Percentiles rank a stretch among this genome's conserved stretches.
These are phyloP conservation scores for Tragulus kanchil DNA, from an alignment of 2,113 vertebrate genomes.

Conservation along the genomic window DNA sequence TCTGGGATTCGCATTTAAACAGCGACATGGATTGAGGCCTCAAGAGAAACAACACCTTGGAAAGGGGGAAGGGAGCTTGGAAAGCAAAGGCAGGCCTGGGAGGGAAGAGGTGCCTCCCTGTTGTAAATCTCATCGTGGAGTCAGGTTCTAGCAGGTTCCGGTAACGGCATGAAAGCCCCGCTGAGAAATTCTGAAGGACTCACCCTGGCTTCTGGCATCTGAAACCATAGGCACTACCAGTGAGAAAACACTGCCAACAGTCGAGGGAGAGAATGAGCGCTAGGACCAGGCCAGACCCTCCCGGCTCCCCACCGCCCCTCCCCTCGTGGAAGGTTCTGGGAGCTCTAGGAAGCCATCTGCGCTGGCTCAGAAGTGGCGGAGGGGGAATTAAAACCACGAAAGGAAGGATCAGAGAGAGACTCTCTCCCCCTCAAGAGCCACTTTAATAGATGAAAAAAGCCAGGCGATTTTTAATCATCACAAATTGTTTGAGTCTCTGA, in stretches of 20 bases:
- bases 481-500: constrained; percentile 58
- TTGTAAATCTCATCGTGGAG: not conserved
- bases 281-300: not conserved
- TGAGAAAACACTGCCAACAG: not conserved
- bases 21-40: not conserved
- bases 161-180: not conserved
- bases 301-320: not conserved
- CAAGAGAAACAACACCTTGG: not conserved
- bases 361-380: constrained; percentile 50
- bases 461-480: constrained; percentile 73
- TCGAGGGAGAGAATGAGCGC: not conserved
- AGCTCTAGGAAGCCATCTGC: constrained; percentile 59
- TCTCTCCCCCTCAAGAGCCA: constrained; percentile 64
- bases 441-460: constrained; percentile 71
- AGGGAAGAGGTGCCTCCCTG: not conserved
- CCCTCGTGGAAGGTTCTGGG: constrained; percentile 26
- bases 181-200: not conserved
- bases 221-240: not conserved
- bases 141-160: not conserved
- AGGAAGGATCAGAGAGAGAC: constrained; percentile 74
- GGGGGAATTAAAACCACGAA: constrained; percentile 62
- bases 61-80: not conserved
- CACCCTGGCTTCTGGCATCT: not conserved
- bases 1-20: not conserved
- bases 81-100: not conserved